Percentiles rank a stretch among this genome's conserved stretches.
Evolutionary conservation across 2,113 vertebrate genomes (phyloP).

Genomic region (Butorides virescens): DNA sequence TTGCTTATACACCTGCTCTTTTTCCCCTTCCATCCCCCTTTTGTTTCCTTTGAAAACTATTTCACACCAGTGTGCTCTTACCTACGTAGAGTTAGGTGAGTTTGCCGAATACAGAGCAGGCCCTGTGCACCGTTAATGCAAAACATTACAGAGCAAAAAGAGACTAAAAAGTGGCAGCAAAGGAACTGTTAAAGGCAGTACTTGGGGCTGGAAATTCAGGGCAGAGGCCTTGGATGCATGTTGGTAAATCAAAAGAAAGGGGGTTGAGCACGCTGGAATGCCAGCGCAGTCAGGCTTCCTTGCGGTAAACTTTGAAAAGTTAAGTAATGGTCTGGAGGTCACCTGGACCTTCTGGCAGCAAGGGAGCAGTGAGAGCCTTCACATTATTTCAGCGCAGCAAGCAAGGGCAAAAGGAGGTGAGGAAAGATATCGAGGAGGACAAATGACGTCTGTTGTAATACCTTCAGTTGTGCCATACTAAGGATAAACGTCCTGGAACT

Average conservation of each 20-base stretch:
- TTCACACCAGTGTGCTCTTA: not conserved
- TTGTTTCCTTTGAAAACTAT: not conserved
- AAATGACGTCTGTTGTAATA: not conserved
- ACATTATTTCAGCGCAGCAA: fast-evolving
- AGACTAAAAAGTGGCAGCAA: not conserved
- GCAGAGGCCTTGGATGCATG: fast-evolving
- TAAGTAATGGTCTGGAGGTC: not conserved
- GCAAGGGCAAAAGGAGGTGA: not conserved
- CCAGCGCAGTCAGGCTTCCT: not conserved
- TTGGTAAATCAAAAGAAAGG: not conserved
- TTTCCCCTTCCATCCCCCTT: not conserved
- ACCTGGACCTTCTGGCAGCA: not conserved
- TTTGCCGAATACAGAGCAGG: not conserved
- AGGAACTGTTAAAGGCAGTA: not conserved
- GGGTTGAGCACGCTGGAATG: not conserved
- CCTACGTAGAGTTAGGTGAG: fast-evolving
- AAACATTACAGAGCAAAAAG: not conserved
- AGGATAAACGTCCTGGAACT: not conserved
- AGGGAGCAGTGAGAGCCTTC: not conserved
- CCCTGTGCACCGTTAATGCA: not conserved
- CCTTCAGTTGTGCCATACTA: not conserved
- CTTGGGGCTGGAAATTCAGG: not conserved
- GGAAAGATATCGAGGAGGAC: not conserved
- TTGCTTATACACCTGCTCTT: not conserved
- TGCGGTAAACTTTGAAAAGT: not conserved